Evolutionary conservation across 1,140 invertebrate genomes (phyloP).

Genomic region (Neodiprion virginianus): DNA sequence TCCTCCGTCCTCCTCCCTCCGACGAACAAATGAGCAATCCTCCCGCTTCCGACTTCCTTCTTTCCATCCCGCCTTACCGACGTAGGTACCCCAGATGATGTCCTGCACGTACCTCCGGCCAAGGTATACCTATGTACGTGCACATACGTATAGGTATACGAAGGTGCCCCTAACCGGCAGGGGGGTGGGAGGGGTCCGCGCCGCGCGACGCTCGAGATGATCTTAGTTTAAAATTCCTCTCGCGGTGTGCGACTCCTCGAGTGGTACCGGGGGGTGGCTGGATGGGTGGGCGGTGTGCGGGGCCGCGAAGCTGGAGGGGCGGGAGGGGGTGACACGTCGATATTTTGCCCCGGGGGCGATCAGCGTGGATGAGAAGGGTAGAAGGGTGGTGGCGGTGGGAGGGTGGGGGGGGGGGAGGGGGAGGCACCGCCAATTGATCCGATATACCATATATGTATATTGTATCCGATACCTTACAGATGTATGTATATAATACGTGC

Average conservation of each 20-base stretch:
- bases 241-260: slow-evolving; percentile 6
- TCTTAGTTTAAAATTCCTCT: slow-evolving; percentile 50
- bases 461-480: too few relatives aligned
- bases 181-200: slow-evolving; percentile 51
- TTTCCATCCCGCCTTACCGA: background rate
- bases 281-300: too few relatives aligned
- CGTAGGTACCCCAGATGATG: slow-evolving; percentile 35
- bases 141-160: background rate
- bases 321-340: slow-evolving; percentile 2
- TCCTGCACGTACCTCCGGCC: slow-evolving; percentile 43
- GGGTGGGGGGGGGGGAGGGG: background rate
- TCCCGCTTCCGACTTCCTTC: slow-evolving; percentile 42
- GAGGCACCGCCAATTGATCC: background rate
- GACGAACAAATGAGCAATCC: slow-evolving; percentile 38
- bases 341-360: slow-evolving; percentile 5
- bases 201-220: slow-evolving; percentile 35
- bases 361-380: background rate
- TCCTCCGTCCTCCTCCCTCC: slow-evolving; percentile 35
- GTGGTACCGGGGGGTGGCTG: background rate
- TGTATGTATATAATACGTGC: too few relatives aligned
- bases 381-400: background rate
- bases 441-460: background rate
- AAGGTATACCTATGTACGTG: slow-evolving; percentile 7
- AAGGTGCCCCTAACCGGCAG: slow-evolving; percentile 27
- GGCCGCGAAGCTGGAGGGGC: background rate